phyloP scores from a whole-genome alignment of 1,140 invertebrate species.

The Maniola jurtina region DNA sequence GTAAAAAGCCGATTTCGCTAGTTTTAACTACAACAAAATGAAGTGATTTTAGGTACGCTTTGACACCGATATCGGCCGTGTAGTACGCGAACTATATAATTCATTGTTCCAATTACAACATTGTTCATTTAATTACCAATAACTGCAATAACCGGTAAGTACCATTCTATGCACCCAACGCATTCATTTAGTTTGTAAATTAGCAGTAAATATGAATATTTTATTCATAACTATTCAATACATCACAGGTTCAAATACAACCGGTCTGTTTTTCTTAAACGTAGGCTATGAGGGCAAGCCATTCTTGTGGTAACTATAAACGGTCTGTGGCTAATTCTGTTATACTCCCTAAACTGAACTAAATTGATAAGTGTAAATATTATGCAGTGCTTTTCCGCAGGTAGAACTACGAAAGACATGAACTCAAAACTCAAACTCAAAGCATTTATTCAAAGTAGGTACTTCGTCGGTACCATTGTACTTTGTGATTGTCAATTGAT shows the following conservation, averaged over 20 bases:
- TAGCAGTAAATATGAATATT: slow-evolving; percentile 4
- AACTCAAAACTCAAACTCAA: too few species aligned
- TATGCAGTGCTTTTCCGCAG: too few species aligned
- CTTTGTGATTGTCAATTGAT: too few species aligned
- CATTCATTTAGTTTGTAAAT: slow-evolving; percentile 22
- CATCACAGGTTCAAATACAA: not conserved
- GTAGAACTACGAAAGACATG: too few species aligned
- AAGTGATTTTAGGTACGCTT: not conserved
- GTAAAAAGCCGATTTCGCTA: too few species aligned
- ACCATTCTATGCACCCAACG: slow-evolving; percentile 41
- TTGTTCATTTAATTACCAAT: slow-evolving; percentile 61
- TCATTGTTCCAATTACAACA: slow-evolving; percentile 64
- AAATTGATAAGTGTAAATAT: too few species aligned
- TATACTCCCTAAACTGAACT: too few species aligned
- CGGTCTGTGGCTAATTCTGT: too few species aligned
- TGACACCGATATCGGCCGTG: not conserved
- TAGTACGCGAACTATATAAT: slow-evolving; percentile 40
- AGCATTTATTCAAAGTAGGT: too few species aligned
- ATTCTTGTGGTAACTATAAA: too few species aligned
- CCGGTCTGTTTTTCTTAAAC: not conserved
- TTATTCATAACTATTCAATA: not conserved
- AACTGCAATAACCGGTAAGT: slow-evolving; percentile 44
- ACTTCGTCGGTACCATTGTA: too few species aligned
- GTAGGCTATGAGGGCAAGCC: not conserved
- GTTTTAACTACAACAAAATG: too few species aligned